Percentiles rank a stretch among this genome's conserved stretches.
Evolutionary conservation across 2,888 invertebrate species (phyloP).

Genomic region (Lagria hirta): DNA sequence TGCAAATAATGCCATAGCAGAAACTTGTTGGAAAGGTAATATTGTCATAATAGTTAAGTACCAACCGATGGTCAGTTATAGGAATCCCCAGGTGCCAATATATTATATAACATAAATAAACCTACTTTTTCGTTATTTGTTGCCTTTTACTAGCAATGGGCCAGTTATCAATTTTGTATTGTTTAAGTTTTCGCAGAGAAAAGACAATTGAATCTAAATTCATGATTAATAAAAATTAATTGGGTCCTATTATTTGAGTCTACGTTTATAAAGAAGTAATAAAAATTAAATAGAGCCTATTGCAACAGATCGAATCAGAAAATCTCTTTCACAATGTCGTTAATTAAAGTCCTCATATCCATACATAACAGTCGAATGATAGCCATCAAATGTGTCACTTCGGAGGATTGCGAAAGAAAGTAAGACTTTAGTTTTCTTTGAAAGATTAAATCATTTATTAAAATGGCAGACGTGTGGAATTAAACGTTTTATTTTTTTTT

Average conservation of each 20-base stretch:
- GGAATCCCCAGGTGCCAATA: slow-evolving; percentile 39
- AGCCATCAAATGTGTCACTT: slow-evolving; percentile 14
- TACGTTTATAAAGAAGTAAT: slow-evolving; percentile 10
- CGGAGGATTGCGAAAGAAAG: slow-evolving; percentile 10
- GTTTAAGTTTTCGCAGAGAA: too few species aligned
- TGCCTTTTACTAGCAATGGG: too few species aligned
- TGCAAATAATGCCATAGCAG: slow-evolving; percentile 38
- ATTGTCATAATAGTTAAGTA: slow-evolving; percentile 48
- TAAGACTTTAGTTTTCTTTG: too few species aligned
- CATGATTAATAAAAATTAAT: slow-evolving; percentile 17
- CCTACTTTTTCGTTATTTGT: too few species aligned
- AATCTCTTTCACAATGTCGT: slow-evolving; percentile 18
- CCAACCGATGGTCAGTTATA: slow-evolving; percentile 51
- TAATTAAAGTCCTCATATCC: slow-evolving; percentile 19
- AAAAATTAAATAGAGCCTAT: slow-evolving; percentile 15
- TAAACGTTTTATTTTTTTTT: too few species aligned
- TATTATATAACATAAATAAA: slow-evolving; percentile 36
- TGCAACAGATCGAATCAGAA: slow-evolving; percentile 12
- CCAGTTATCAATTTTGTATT: too few species aligned
- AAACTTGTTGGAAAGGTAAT: slow-evolving; percentile 48
- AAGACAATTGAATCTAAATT: slow-evolving; percentile 6
- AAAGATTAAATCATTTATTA: too few species aligned
- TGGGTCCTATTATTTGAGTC: slow-evolving; percentile 10
- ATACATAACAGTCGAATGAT: slow-evolving; percentile 19
- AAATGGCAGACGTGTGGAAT: too few species aligned